These are phyloP conservation scores for Lypha dubia DNA, from an alignment of 2,888 invertebrate species.

Conservation along the genomic window DNA sequence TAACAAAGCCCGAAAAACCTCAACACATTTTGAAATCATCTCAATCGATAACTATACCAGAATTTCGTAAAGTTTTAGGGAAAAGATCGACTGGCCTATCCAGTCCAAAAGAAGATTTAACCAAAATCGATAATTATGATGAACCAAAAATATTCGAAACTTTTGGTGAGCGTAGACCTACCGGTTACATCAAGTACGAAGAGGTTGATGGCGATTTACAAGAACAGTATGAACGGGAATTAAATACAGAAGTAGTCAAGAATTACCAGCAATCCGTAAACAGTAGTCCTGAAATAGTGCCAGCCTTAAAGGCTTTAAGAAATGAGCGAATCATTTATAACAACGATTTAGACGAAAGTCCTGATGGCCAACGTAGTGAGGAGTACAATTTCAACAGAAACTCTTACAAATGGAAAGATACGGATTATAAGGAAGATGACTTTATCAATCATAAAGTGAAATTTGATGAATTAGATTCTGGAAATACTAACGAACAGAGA, in stretches of 20 bases:
- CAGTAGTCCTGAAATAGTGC: slow-evolving; percentile 46
- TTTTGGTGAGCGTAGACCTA: slow-evolving; percentile 71
- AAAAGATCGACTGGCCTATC: slow-evolving; percentile 59
- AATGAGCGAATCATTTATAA: slow-evolving; percentile 54
- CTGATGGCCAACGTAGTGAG: background rate
- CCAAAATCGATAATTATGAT: slow-evolving; percentile 55
- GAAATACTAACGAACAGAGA: too few species aligned
- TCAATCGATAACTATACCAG: slow-evolving; percentile 51
- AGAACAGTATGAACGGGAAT: slow-evolving; percentile 39
- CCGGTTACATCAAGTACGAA: slow-evolving; percentile 78
- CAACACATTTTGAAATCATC: slow-evolving; percentile 39
- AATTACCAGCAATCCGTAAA: background rate
- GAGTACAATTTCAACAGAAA: slow-evolving; percentile 25
- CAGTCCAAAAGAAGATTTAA: slow-evolving; percentile 58
- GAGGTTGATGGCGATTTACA: slow-evolving; percentile 75
- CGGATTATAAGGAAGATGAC: slow-evolving; percentile 13
- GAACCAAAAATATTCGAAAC: slow-evolving; percentile 59
- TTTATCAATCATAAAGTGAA: background rate
- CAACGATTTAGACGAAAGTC: slow-evolving; percentile 39
- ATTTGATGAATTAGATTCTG: background rate
- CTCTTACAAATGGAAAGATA: background rate
- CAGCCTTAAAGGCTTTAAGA: slow-evolving; percentile 69
- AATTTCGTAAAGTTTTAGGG: slow-evolving; percentile 57
- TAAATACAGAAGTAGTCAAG: slow-evolving; percentile 10
- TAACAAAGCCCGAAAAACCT: slow-evolving; percentile 45